Percentiles rank a stretch among this genome's conserved stretches.
Evolutionary conservation across 2,888 invertebrate species (phyloP).

Genomic region (Polyommatus icarus): DNA sequence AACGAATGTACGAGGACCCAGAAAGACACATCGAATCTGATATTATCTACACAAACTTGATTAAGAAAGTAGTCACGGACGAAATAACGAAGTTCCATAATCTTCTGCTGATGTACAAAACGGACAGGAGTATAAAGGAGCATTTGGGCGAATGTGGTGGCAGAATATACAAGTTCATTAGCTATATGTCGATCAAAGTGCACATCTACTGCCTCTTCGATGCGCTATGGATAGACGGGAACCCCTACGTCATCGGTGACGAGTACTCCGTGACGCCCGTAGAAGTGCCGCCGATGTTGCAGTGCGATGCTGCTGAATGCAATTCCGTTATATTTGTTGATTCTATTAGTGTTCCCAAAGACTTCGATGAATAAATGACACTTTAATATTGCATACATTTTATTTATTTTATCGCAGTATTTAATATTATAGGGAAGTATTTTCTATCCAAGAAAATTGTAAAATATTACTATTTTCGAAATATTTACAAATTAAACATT

Average conservation of each 20-base stretch:
- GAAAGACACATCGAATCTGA: conserved; percentile 72
- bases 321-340: conserved; percentile 72
- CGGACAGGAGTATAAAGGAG: conserved; percentile 70
- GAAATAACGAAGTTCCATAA: conserved; percentile 75
- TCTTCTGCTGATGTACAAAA: conserved; percentile 69
- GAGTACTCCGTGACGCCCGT: conserved; percentile 73
- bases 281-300: conserved; percentile 69
- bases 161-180: conserved; percentile 72
- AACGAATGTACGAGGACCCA: conserved; percentile 73
- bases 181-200: conserved; percentile 74
- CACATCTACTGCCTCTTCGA: conserved; percentile 74
- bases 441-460: neutral
- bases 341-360: conserved; percentile 71
- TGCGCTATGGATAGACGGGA: conserved; percentile 73
- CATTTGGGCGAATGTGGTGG: conserved; percentile 74
- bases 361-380: conserved; percentile 57
- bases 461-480: neutral
- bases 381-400: conserved; percentile 26
- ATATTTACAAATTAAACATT: neutral
- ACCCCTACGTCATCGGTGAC: conserved; percentile 73
- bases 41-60: conserved; percentile 72
- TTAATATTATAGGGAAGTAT: neutral
- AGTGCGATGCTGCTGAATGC: conserved; percentile 72
- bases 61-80: conserved; percentile 72
- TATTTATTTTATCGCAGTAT: neutral